Conservation (phyloP, 2,888 invertebrate genomes). For the Cerastis rubricosa region DNA sequence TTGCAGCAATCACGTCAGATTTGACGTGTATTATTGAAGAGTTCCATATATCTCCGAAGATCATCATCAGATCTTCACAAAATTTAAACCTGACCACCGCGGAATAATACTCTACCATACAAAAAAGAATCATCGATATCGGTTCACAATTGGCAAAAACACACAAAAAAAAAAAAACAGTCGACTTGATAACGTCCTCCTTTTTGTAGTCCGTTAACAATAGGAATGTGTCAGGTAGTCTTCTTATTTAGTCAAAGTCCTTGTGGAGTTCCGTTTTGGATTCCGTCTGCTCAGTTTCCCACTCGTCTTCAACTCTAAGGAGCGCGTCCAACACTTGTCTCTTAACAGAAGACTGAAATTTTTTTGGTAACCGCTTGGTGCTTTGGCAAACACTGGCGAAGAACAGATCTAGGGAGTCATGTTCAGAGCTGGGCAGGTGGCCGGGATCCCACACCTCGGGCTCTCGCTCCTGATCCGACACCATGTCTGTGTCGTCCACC, state of each 20-base stretch:
- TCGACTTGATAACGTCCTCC: too few relatives aligned
- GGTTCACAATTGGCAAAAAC: too few relatives aligned
- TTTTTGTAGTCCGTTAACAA: too few relatives aligned
- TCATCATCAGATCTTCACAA: too few relatives aligned
- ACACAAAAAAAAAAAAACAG: too few relatives aligned
- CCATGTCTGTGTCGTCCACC: constrained; percentile 76
- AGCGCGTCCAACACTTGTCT: constrained; percentile 82
- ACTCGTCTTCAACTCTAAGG: constrained; percentile 83
- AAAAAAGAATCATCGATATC: too few relatives aligned
- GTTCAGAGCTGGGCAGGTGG: constrained; percentile 59
- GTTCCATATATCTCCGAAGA: too few relatives aligned
- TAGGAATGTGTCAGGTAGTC: constrained; percentile 20
- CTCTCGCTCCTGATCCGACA: constrained; percentile 76
- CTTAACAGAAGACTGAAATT: constrained; percentile 79
- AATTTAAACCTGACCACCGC: too few relatives aligned
- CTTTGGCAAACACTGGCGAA: constrained; percentile 88
- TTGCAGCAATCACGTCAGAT: too few relatives aligned
- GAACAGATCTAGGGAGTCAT: constrained; percentile 84
- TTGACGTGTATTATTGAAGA: too few relatives aligned
- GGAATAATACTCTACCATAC: too few relatives aligned
- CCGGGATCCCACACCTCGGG: constrained; percentile 76
- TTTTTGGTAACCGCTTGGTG: constrained; percentile 80
- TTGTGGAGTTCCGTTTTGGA: constrained; percentile 65
- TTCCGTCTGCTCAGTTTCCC: constrained; percentile 70
- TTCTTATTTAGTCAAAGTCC: constrained; percentile 59